Evolutionary conservation across 2,888 invertebrate genomes (phyloP), one percentile per base, ranked within the genome.

Genomic region (Drosophila suboccidentalis): DNA sequence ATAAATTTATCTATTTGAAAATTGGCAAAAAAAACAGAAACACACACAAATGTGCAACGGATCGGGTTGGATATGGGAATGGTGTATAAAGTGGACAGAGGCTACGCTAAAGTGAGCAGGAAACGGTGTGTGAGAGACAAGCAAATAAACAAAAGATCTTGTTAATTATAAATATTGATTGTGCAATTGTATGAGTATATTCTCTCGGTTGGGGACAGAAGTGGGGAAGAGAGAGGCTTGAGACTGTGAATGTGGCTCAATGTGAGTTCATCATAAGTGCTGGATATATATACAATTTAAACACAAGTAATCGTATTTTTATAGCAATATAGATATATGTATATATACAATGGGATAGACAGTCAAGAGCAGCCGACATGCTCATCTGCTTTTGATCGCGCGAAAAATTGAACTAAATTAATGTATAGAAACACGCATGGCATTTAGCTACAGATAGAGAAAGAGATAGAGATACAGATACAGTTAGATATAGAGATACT

Each of bases 391-490:
- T 79, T 76, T 78, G 89, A 89, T 84, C 89, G 87, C 89, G 87
- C 87, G 71, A 86, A 87, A 89, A 89, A 86, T 86, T 86, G 72
- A 89, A 89, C 89, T 84, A 82, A 87, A 89, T 87, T 89, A 87
- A 89, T 88, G 88, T 78, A 72, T 51, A 74, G 71, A 58, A 75
- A 78, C 88, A 84, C 86, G 88, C 87, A 83, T 82, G 85, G 76
- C 87, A 76, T 63, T 69, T 47, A 57, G 62, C 53, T 34, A 49
- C 13, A 70, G 60, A 43, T 57, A 59, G 44, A 55, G 47, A 9
- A 55, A 50, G 38, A 70, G 50, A 50, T 61, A 51, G 11, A 59
- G 41, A n/a, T 29, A 22, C n/a, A 51, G 13, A 58, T 50, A 58
- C 15, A 43, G 9, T 43, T 32, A 43, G 9, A 65, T 1, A 26